A percentile compares a stretch with the other conserved stretches of the same genome.
These are phyloP conservation scores for Ctenopoma multispine DNA, from an alignment of 2,797 vertebrate species.

Conservation along the genomic window DNA sequence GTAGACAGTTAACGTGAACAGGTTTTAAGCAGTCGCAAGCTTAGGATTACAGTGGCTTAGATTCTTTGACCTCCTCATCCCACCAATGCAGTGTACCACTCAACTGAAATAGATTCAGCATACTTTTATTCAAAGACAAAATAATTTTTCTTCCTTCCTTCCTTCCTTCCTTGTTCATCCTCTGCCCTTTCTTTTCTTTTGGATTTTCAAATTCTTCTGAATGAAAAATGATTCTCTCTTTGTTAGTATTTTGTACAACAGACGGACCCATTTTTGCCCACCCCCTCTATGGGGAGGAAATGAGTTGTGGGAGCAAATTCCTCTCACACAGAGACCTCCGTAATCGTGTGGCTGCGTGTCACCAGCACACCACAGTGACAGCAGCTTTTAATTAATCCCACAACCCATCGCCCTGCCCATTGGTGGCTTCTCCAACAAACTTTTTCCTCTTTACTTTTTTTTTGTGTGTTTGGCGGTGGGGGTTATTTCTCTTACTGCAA, in stretches of 20 bases:
- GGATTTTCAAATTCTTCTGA: constrained; percentile 65
- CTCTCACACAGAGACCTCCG: constrained; percentile 77
- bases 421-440: constrained; percentile 66
- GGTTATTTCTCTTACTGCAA: constrained; percentile 30
- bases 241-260: constrained; percentile 69
- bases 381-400: constrained; percentile 83
- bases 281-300: constrained; percentile 73
- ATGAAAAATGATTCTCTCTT: constrained; percentile 68
- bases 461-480: constrained; percentile 27
- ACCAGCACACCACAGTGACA: constrained; percentile 75
- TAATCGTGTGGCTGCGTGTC: constrained; percentile 76
- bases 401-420: constrained; percentile 64
- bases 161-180: constrained; percentile 28
- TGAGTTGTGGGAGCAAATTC: constrained; percentile 79
- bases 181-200: constrained; percentile 52
- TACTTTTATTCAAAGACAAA: constrained; percentile 77
- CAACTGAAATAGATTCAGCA: constrained; percentile 84
- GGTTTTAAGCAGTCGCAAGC: constrained; percentile 85
- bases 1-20: constrained; percentile 74
- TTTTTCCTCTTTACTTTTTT: constrained; percentile 60
- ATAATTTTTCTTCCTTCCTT: constrained; percentile 64
- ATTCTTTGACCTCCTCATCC: constrained; percentile 81
- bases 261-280: constrained; percentile 59
- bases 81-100: constrained; percentile 73
- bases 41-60: constrained; percentile 89